phyloP scores from a whole-genome alignment of 2,113 vertebrate genomes.

The Manacus vitellinus region DNA sequence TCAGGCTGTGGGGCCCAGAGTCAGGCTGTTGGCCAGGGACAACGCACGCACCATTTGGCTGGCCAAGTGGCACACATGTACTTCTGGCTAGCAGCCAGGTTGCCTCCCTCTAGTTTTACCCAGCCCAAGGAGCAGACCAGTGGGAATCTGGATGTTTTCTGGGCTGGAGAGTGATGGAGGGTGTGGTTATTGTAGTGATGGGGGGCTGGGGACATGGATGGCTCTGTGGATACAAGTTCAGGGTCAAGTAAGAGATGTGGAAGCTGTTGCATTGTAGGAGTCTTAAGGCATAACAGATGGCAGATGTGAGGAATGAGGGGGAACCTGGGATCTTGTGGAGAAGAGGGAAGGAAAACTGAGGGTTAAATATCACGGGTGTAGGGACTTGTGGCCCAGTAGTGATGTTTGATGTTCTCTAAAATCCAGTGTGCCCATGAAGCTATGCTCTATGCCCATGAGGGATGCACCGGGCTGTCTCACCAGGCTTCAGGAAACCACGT shows the following conservation, averaged over 20 bases:
- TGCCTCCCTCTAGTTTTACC: not conserved
- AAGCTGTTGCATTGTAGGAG: not conserved
- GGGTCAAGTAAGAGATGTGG: not conserved
- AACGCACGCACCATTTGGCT: accelerated
- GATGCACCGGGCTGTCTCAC: not conserved
- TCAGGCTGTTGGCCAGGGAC: not conserved
- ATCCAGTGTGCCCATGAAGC: not conserved
- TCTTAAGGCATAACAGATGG: not conserved
- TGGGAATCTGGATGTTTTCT: not conserved
- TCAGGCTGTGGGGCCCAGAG: not conserved
- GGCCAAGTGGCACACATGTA: not conserved
- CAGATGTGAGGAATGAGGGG: not conserved
- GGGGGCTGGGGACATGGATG: accelerated
- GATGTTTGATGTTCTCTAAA: not conserved
- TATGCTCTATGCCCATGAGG: not conserved
- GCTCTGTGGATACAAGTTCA: not conserved
- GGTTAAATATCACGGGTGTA: not conserved
- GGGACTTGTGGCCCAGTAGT: not conserved
- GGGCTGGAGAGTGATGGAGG: not conserved
- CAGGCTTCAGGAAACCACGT: not conserved
- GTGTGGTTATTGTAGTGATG: not conserved
- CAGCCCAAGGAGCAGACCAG: not conserved
- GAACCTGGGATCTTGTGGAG: not conserved
- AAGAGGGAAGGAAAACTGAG: not conserved
- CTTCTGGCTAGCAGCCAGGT: not conserved